Evolutionary conservation across 2,113 vertebrate species (phyloP).

Genomic region (Centropristis striata): DNA sequence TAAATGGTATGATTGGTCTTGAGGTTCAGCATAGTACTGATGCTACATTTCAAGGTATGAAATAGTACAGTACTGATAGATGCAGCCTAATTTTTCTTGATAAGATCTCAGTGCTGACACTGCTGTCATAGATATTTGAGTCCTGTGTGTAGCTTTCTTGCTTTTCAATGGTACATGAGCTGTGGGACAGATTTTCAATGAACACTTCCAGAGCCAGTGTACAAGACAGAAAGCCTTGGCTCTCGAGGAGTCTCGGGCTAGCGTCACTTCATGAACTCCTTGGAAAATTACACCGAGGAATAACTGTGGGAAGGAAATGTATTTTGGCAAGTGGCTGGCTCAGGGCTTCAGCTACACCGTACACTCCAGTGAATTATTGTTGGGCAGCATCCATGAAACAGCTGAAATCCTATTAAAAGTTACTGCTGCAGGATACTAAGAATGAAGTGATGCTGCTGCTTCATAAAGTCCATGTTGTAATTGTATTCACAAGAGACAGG

Average conservation of each 20-base stretch:
- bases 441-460: not conserved
- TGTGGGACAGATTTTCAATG: conserved; percentile 48
- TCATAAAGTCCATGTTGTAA: conserved; percentile 26
- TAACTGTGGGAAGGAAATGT: conserved; percentile 59
- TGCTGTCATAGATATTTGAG: not conserved
- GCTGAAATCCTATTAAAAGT: conserved; percentile 36
- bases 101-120: not conserved
- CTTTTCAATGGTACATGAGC: conserved; percentile 12
- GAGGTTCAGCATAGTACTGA: not conserved
- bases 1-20: no score
- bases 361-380: conserved; percentile 40
- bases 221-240: conserved; percentile 16
- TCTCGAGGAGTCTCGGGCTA: conserved; percentile 27
- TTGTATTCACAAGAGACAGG: not conserved
- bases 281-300: conserved; percentile 52
- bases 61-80: not conserved
- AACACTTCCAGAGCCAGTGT: conserved; percentile 35
- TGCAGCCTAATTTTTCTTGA: not conserved
- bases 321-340: conserved; percentile 58
- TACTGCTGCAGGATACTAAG: conserved; percentile 19
- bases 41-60: not conserved
- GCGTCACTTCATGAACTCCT: conserved; percentile 31
- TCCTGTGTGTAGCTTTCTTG: not conserved
- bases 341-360: conserved; percentile 35
- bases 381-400: conserved; percentile 37